phyloP scores from a whole-genome alignment of 2,797 vertebrate species.

The Botia almorhae region DNA sequence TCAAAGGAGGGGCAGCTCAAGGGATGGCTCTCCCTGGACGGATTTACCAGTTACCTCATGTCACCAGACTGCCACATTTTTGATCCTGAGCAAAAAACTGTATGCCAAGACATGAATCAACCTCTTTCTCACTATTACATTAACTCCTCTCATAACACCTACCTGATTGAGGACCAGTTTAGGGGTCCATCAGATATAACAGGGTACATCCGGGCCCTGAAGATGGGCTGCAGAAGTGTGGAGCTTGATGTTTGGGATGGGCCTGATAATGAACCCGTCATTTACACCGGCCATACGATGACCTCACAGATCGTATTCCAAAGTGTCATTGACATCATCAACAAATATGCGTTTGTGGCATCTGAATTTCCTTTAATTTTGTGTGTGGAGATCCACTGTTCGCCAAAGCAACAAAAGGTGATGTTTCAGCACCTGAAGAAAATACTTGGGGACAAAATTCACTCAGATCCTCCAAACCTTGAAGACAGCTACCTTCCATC shows the following conservation, averaged over 20 bases:
- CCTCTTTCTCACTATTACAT: constrained; percentile 98
- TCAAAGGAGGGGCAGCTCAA: constrained; percentile 92
- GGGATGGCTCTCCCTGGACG: constrained; percentile 94
- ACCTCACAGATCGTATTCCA: constrained; percentile 97
- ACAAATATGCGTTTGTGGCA: constrained; percentile 95
- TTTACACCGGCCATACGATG: constrained; percentile 98
- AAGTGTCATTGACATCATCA: constrained; percentile 93
- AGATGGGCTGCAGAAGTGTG: constrained; percentile 97
- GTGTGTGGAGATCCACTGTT: constrained; percentile 97
- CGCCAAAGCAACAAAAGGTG: constrained; percentile 92
- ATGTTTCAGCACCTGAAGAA: constrained; percentile 98
- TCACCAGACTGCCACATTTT: constrained; percentile 96
- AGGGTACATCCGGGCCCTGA: constrained; percentile 95
- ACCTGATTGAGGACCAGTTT: constrained; percentile 98
- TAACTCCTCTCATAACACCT: constrained; percentile 97
- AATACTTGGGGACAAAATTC: constrained; percentile 91
- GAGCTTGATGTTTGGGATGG: constrained; percentile 99
- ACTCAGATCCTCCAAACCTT: constrained; percentile 82
- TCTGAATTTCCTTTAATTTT: constrained; percentile 94
- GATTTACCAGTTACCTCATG: constrained; percentile 97
- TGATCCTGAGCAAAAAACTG: constrained; percentile 95
- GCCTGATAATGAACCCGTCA: constrained; percentile 93
- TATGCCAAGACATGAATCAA: constrained; percentile 97
- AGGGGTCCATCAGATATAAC: constrained; percentile 96
- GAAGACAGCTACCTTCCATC: constrained; percentile 94